phyloP scores from a whole-genome alignment of 1,140 invertebrate species.

The Linepithema humile region DNA sequence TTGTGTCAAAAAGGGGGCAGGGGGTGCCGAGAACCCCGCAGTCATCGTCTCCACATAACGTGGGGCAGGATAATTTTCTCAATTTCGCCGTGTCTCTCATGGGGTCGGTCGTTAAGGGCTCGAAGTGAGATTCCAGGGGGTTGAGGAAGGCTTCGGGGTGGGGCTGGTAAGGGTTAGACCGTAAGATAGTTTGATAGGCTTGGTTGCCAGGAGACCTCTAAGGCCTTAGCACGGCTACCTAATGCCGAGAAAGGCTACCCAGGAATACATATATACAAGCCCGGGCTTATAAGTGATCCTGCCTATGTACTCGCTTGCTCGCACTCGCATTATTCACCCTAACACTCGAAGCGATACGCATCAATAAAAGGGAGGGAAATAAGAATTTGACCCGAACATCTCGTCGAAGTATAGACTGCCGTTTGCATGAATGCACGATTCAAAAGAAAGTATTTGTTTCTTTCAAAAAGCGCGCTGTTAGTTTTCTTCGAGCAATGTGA shows the following conservation, averaged over 20 bases:
- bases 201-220: slow-evolving; percentile 82
- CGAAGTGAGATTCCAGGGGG: slow-evolving; percentile 82
- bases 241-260: slow-evolving; percentile 78
- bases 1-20: not conserved
- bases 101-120: slow-evolving; percentile 83
- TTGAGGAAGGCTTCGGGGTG: slow-evolving; percentile 59
- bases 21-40: slow-evolving; percentile 75
- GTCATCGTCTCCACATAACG: slow-evolving; percentile 77
- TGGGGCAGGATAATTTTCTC: slow-evolving; percentile 83
- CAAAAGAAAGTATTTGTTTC: not conserved
- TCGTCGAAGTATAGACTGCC: not conserved
- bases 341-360: slow-evolving; percentile 13
- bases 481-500: not conserved
- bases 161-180: slow-evolving; percentile 78
- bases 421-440: not conserved
- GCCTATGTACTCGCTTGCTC: slow-evolving; percentile 57
- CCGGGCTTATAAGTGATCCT: slow-evolving; percentile 71
- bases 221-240: slow-evolving; percentile 75
- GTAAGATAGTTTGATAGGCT: slow-evolving; percentile 85
- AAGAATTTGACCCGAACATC: slow-evolving; percentile 33
- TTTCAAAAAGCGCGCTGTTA: not conserved
- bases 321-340: slow-evolving; percentile 39
- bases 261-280: slow-evolving; percentile 66
- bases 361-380: not conserved
- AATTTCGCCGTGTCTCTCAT: slow-evolving; percentile 83